A percentile compares a stretch with the other conserved stretches of the same genome.
phyloP scores from a whole-genome alignment of 1,140 invertebrate species.

The Pseudachorutes palmiensis region DNA sequence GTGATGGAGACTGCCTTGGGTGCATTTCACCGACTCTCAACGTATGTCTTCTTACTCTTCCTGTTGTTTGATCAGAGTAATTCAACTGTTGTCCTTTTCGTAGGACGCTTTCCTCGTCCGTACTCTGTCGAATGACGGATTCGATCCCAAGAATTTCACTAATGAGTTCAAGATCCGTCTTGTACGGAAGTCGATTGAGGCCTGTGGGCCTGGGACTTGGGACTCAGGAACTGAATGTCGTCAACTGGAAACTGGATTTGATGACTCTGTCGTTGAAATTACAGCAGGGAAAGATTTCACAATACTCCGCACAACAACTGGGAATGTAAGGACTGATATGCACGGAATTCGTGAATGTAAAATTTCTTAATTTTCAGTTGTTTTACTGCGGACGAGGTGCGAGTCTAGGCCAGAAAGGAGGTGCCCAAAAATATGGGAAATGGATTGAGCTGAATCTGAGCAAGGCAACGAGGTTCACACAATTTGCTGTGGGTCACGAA shows the following conservation, averaged over 20 bases:
- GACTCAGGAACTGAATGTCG: constrained; percentile 54
- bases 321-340: constrained; percentile 53
- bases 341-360: background rate
- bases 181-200: constrained; percentile 66
- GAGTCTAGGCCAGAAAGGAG: constrained; percentile 62
- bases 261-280: constrained; percentile 60
- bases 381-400: constrained; percentile 69
- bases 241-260: constrained; percentile 49
- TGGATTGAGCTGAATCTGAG: constrained; percentile 67
- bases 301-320: constrained; percentile 63
- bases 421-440: constrained; percentile 51
- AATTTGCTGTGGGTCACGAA: constrained; percentile 84
- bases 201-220: constrained; percentile 61
- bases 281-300: constrained; percentile 76
- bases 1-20: constrained; percentile 73
- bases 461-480: constrained; percentile 63
- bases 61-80: background rate
- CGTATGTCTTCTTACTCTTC: background rate
- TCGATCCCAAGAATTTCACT: constrained; percentile 44
- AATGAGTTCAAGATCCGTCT: constrained; percentile 68
- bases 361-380: constrained; percentile 44
- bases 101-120: constrained; percentile 75
- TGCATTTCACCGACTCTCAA: constrained; percentile 70
- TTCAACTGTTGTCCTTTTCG: constrained; percentile 41
- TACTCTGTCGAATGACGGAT: constrained; percentile 51